phyloP scores from a whole-genome alignment of 2,888 invertebrate genomes.

The Flabesymbios commensalis region DNA sequence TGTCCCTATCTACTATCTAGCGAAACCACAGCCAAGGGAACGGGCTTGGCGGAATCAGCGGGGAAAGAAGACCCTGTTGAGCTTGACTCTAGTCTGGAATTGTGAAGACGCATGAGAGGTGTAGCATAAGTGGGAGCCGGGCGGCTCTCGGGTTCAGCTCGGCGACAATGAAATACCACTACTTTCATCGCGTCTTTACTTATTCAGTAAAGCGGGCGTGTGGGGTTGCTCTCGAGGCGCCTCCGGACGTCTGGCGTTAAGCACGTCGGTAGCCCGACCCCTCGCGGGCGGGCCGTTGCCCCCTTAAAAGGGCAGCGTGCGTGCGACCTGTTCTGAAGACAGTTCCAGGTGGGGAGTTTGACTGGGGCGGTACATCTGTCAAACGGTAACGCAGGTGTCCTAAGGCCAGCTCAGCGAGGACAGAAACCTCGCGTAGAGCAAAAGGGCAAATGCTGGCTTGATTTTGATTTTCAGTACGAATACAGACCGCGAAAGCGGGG shows the following conservation, averaged over 20 bases:
- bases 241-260: slow-evolving; percentile 57
- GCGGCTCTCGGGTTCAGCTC: too few relatives aligned
- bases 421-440: slow-evolving; percentile 64
- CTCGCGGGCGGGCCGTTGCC: too few relatives aligned
- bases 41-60: too few relatives aligned
- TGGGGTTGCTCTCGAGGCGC: slow-evolving; percentile 50
- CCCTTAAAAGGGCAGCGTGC: too few relatives aligned
- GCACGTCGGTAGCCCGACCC: slow-evolving; percentile 68
- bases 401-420: slow-evolving; percentile 71
- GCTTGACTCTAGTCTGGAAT: slow-evolving; percentile 70
- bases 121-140: slow-evolving; percentile 68
- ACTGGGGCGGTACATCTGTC: slow-evolving; percentile 73
- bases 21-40: too few relatives aligned
- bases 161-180: slow-evolving; percentile 64
- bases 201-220: slow-evolving; percentile 63
- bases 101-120: slow-evolving; percentile 70
- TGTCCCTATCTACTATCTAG: too few relatives aligned
- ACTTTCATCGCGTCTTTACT: slow-evolving; percentile 67
- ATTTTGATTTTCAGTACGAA: slow-evolving; percentile 71
- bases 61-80: slow-evolving; percentile 73
- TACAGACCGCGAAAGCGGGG: slow-evolving; percentile 71
- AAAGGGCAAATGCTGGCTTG: slow-evolving; percentile 74
- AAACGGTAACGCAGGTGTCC: too few relatives aligned
- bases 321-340: too few relatives aligned
- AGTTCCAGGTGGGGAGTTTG: slow-evolving; percentile 72